These are phyloP conservation scores for Diadumene lineata DNA, from an alignment of 92 coral and sea anemone genomes.

Conservation along the genomic window DNA sequence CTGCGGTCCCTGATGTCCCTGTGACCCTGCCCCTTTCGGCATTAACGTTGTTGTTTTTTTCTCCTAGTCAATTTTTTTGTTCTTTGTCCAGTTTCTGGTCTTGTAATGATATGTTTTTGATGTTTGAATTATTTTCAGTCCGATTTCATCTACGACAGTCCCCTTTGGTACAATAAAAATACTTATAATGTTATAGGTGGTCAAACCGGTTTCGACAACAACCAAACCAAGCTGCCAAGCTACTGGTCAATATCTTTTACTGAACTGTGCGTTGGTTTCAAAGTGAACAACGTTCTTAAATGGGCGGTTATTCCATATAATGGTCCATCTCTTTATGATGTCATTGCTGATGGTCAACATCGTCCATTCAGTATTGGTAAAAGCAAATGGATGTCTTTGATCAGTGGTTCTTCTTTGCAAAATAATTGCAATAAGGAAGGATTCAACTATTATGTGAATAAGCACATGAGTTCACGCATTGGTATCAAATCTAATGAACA, in stretches of 20 bases:
- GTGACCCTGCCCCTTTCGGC: too few relatives aligned
- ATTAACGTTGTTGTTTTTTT: not conserved
- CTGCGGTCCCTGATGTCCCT: too few relatives aligned
- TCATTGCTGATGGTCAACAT: not conserved
- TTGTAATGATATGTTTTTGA: not conserved
- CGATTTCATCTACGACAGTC: not conserved
- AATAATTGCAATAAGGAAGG: not conserved
- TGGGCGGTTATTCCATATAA: not conserved
- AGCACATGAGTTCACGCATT: not conserved
- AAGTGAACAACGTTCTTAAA: not conserved
- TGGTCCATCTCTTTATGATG: not conserved
- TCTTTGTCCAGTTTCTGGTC: not conserved
- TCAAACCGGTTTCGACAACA: constrained; percentile 4
- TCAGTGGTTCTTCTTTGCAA: not conserved
- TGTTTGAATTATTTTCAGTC: too few relatives aligned
- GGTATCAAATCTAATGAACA: not conserved
- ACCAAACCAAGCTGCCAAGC: not conserved
- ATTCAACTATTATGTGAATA: too few relatives aligned
- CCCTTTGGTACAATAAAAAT: not conserved
- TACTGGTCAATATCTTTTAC: not conserved
- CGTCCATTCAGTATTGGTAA: not conserved
- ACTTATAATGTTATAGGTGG: not conserved
- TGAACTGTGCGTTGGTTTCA: not conserved
- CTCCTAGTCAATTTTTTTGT: not conserved
- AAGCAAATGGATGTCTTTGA: not conserved